Evolutionary conservation across 2,113 vertebrate species (phyloP), one percentile per base, ranked within the genome.

Genomic region (Hiodon alosoides): DNA sequence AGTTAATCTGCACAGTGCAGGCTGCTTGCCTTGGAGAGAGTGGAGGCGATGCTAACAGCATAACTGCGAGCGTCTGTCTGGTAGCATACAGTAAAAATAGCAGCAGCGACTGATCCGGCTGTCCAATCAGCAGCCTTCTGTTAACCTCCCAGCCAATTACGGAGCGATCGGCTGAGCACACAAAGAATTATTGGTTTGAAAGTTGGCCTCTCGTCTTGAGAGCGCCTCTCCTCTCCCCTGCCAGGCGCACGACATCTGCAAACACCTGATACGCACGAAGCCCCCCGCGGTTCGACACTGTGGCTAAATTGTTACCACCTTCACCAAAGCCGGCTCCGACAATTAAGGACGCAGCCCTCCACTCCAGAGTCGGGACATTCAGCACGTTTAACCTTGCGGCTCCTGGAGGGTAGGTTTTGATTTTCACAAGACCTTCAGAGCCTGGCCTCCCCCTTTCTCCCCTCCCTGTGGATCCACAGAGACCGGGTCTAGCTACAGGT

Each of bases 301-400:
- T 91, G 87, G 93, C 95, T 95, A 96, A 98, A 98, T 95, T 98
- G 96, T 94, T 98, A 96, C 95, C 96, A 98, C 94, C 95, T 98
- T 98, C 92, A 90, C 89, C 93, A 94, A 93, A 94, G 94, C 93
- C 86, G 81, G 89, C 91, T 91, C 91, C 90, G 89, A 94, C 94
- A 96, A 98, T 98, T 97, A 98, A 96, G 93, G 93, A 92, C 90
- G 70, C 88, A 89, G 91, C 91, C 89, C 84, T 87, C 78, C 82
- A 94, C 95, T 98, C 98, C 95, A 98, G 98, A 97, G 93, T 87
- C 83, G 89, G 86, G 10, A 16, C 77, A 88, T 91, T 91, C 89
- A 85, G 91, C 90, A 87, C 93, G 91, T 93, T 96, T 94, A 95
- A 96, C 95, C 95, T 92, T 82, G 83, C 88, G 85, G 90, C 91